phyloP scores from a whole-genome alignment of 2,113 vertebrate genomes.

The Leptosomus discolor region DNA sequence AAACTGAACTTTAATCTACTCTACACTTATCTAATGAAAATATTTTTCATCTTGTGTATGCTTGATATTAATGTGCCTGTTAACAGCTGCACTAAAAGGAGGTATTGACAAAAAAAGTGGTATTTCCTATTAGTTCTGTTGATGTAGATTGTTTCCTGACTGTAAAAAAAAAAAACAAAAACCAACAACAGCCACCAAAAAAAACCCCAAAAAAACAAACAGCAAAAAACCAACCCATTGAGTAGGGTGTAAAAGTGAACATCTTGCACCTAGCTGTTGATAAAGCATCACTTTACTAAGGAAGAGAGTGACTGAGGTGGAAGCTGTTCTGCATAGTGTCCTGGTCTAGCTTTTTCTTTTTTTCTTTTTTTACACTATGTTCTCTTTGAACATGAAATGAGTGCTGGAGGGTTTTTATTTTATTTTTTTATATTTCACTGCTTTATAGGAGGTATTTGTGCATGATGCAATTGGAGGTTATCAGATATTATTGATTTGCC shows the following conservation, averaged over 20 bases:
- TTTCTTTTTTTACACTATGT: rapidly evolving
- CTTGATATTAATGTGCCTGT: neutral
- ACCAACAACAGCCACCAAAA: too few species aligned
- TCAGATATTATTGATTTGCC: neutral
- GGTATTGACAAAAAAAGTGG: neutral
- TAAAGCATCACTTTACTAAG: neutral
- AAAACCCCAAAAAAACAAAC: too few species aligned
- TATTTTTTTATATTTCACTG: neutral
- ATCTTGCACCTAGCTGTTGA: neutral
- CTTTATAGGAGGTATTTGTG: neutral
- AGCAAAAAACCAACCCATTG: neutral
- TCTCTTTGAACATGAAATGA: neutral
- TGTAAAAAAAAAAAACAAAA: neutral
- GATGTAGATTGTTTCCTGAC: neutral
- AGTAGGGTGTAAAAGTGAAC: neutral
- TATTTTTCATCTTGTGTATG: neutral
- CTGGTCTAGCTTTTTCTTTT: neutral
- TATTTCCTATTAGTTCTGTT: neutral
- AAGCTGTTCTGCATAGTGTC: neutral
- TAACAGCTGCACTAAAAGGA: neutral
- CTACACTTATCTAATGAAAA: neutral
- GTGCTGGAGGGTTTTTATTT: neutral
- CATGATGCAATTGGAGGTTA: neutral
- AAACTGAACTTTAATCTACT: neutral
- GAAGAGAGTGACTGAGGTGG: neutral